Evolutionary conservation across 2,113 vertebrate genomes (phyloP), one percentile per base, ranked within the genome.

Genomic region (Pogonocichla stellata): DNA sequence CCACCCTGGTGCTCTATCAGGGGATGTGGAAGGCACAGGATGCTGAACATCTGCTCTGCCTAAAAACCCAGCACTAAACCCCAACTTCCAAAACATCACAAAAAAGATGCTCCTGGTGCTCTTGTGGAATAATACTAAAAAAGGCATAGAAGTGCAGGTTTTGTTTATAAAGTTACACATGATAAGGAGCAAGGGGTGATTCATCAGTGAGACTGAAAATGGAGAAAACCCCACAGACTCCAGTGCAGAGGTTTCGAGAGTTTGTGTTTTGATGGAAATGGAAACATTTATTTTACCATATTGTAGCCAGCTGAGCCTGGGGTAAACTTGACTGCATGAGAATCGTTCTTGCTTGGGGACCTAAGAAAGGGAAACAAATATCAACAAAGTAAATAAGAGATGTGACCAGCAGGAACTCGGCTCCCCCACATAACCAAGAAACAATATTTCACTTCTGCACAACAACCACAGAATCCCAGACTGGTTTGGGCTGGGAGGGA

Each of bases 281-380:
- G n/a, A 87, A 48, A 72, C 47, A 79, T 38, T 65, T 73, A 24
- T 86, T 88, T 98, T 97, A 99, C 99, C 99, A 99, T 97, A 99
- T 99, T 9, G 99, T 98, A 86, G 99, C 99, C 94, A 99, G 98
- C 95, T 99, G 99, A 88, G 98, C 93, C 97, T 99, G 99, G 93
- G 99, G 99, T 98, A 99, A 99, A 98, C 99, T 99, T 88, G 99
- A 99, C 97, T 99, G 99, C 99, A 99, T 99, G 91, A 99, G 99
- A 96, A 99, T 99, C 14, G 99, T 99, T 96, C 99, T 99, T 86
- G 99, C 99, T 93, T 99, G 99, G 15, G 99, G 99, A 97, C 99
- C 99, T 99, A 94, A 66, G 93, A 51, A 92, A 94, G 22, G 22
- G 20, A 95, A 96, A 95, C 28, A 90, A 80, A 31, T 25, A 56